Conservation (phyloP, 2,888 invertebrate species). For the Tachina fera region DNA sequence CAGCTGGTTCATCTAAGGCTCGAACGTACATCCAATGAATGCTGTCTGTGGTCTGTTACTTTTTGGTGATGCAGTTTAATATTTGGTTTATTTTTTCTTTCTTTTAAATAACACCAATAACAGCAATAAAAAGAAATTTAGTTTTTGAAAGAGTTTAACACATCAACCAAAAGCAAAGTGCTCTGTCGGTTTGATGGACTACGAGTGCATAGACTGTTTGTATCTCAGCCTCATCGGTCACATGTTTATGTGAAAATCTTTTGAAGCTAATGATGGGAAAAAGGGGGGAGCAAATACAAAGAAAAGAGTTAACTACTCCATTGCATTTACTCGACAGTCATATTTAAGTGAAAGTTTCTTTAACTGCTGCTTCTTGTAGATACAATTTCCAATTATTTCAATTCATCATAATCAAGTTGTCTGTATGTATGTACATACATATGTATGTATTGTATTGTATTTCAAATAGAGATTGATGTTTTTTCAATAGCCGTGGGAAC, state of each 20-base stretch:
- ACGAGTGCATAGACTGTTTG: neutral
- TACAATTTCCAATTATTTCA: constrained; percentile 18
- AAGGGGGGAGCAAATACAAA: constrained; percentile 32
- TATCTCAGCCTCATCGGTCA: neutral
- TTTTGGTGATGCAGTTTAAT: constrained; percentile 42
- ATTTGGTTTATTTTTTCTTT: neutral
- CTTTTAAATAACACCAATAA: neutral
- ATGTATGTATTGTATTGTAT: neutral
- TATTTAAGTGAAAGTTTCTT: constrained; percentile 62
- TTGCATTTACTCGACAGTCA: neutral
- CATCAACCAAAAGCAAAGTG: constrained; percentile 24
- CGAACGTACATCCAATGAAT: neutral
- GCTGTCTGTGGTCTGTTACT: neutral
- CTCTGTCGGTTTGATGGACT: neutral
- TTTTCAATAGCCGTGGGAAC: constrained; percentile 72
- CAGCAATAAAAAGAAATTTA: neutral
- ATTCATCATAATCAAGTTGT: constrained; percentile 38
- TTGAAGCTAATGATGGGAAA: neutral
- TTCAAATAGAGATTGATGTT: constrained; percentile 64
- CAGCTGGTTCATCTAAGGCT: constrained; percentile 5
- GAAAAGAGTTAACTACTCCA: constrained; percentile 1
- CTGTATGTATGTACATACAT: neutral
- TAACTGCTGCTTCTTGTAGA: constrained; percentile 3
- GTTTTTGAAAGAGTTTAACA: constrained; percentile 44
- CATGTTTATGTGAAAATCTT: constrained; percentile 38